Conservation (phyloP, 2,888 invertebrate genomes). For the Andrena marginata region DNA sequence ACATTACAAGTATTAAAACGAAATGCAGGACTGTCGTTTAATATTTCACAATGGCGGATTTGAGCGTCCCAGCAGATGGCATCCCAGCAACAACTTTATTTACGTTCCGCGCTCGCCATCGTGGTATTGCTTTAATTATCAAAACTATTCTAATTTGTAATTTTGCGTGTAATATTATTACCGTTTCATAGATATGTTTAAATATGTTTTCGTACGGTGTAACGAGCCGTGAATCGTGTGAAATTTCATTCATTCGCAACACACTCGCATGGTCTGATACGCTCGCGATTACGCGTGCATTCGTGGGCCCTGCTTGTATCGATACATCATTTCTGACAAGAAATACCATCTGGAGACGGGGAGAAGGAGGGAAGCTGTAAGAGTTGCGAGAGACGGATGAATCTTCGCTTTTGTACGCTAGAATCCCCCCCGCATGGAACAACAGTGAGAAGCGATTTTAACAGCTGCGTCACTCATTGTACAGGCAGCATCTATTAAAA, state of each 20-base stretch:
- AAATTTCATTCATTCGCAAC: conserved; percentile 28
- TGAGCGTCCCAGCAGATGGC: too few species aligned
- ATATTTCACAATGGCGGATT: too few species aligned
- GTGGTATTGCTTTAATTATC: background rate
- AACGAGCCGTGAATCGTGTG: background rate
- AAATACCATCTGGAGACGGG: conserved; percentile 25
- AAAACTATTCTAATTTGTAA: background rate
- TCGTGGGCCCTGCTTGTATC: conserved; percentile 34
- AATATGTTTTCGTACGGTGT: background rate
- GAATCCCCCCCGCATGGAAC: conserved; percentile 20
- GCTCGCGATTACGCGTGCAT: conserved; percentile 42
- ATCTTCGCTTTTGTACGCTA: conserved; percentile 50
- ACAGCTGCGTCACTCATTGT: conserved; percentile 64
- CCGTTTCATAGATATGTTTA: background rate
- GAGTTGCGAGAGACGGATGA: conserved; percentile 45
- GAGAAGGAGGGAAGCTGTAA: conserved; percentile 23
- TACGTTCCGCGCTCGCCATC: too few species aligned
- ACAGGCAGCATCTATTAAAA: conserved; percentile 62
- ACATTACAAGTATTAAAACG: too few species aligned
- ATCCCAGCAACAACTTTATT: too few species aligned
- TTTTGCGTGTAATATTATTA: background rate
- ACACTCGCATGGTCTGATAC: conserved; percentile 22
- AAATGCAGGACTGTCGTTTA: too few species aligned
- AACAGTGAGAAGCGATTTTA: conserved; percentile 62
- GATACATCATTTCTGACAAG: conserved; percentile 59